phyloP scores from a whole-genome alignment of 2,113 vertebrate genomes.

The Machaerirhynchus nigripectus region DNA sequence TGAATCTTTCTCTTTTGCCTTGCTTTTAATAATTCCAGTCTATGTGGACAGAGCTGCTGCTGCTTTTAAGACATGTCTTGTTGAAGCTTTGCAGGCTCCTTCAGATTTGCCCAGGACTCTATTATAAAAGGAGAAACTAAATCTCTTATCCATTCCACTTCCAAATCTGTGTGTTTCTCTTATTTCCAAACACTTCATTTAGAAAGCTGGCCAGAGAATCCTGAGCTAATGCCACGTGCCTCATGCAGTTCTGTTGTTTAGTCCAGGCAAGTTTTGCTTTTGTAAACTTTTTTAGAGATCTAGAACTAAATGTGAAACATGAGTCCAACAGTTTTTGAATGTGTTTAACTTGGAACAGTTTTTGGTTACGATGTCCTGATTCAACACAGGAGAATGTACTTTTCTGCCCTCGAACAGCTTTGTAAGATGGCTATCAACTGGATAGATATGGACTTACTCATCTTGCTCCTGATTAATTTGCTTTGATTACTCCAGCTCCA shows the following conservation, averaged over 20 bases:
- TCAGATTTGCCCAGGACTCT: slow-evolving; percentile 34
- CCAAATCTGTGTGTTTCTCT: slow-evolving; percentile 57
- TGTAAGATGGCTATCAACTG: slow-evolving; percentile 36
- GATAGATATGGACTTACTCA: slow-evolving; percentile 34
- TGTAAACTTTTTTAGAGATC: slow-evolving; percentile 54
- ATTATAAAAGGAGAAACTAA: slow-evolving; percentile 50
- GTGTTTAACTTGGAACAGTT: slow-evolving; percentile 53
- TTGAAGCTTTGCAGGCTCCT: slow-evolving; percentile 45
- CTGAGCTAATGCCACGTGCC: slow-evolving; percentile 50
- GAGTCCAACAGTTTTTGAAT: slow-evolving; percentile 44
- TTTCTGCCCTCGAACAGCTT: not conserved
- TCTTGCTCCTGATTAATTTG: slow-evolving; percentile 27
- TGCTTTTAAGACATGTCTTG: slow-evolving; percentile 50
- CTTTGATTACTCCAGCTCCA: slow-evolving; percentile 31
- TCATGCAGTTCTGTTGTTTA: slow-evolving; percentile 51
- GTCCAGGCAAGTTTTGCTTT: slow-evolving; percentile 51
- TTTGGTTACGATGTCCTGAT: slow-evolving; percentile 27
- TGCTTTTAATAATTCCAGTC: slow-evolving; percentile 44
- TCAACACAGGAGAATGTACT: slow-evolving; percentile 16
- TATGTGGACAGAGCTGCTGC: slow-evolving; percentile 47
- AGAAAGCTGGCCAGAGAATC: slow-evolving; percentile 38
- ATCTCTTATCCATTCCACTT: slow-evolving; percentile 53
- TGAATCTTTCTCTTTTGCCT: slow-evolving; percentile 36
- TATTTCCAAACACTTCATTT: slow-evolving; percentile 68
- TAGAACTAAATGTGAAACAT: slow-evolving; percentile 56